Evolutionary conservation across 2,797 vertebrate species (phyloP).

Genomic region (Cephalopachus bancanus): DNA sequence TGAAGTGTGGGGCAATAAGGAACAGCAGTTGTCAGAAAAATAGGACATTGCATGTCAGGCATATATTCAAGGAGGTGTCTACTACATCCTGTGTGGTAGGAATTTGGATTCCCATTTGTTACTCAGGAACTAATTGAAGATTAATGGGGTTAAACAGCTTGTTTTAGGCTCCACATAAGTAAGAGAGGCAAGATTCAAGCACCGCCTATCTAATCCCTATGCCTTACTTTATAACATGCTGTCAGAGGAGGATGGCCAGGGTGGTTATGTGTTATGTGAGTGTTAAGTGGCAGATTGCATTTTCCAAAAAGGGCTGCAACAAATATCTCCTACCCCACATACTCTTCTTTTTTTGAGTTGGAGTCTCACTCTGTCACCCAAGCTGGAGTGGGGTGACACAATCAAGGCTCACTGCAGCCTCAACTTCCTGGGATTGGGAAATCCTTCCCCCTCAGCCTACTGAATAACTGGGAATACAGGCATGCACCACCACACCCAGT

Average conservation of each 20-base stretch:
- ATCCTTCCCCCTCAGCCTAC: too few relatives aligned
- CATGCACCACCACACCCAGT: too few relatives aligned
- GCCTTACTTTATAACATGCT: neutral
- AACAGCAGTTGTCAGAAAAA: neutral
- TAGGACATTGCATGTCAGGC: neutral
- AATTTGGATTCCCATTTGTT: conserved; percentile 25
- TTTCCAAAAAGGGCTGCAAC: neutral
- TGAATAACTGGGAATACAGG: too few relatives aligned
- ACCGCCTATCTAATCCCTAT: neutral
- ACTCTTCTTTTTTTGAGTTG: too few relatives aligned
- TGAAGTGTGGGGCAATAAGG: neutral
- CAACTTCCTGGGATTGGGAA: too few relatives aligned
- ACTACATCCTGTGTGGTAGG: neutral
- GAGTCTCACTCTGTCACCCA: too few relatives aligned
- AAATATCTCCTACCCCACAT: neutral
- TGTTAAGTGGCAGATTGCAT: neutral
- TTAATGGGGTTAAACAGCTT: neutral
- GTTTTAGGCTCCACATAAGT: neutral
- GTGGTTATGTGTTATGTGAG: neutral
- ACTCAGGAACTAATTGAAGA: neutral
- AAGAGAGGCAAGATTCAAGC: neutral
- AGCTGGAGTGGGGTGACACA: too few relatives aligned
- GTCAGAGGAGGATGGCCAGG: neutral
- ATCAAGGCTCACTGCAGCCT: too few relatives aligned
- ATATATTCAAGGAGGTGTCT: conserved; percentile 22